phyloP scores from a whole-genome alignment of 2,888 invertebrate species.

The Caenorhabditis becei region DNA sequence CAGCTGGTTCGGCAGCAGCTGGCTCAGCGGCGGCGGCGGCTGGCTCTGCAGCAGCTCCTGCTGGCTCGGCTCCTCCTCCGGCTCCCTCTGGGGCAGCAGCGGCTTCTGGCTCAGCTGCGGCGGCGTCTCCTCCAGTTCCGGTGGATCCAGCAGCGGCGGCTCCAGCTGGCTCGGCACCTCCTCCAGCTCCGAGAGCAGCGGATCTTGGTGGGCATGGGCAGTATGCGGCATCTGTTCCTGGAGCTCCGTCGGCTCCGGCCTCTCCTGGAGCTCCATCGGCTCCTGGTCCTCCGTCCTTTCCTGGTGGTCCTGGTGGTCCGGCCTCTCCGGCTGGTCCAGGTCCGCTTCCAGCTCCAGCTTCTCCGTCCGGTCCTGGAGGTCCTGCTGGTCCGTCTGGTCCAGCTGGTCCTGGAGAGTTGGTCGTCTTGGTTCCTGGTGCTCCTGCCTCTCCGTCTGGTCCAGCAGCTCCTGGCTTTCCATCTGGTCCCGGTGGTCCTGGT shows the following conservation, averaged over 20 bases:
- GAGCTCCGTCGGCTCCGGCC: slow-evolving; percentile 57
- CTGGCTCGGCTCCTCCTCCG: slow-evolving; percentile 34
- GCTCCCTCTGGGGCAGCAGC: slow-evolving; percentile 30
- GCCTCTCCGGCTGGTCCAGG: slow-evolving; percentile 58
- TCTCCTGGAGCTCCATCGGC: slow-evolving; percentile 51
- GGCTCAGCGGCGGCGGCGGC: slow-evolving; percentile 12
- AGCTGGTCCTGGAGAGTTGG: slow-evolving; percentile 56
- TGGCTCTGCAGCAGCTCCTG: slow-evolving; percentile 24
- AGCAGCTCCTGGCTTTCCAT: slow-evolving; percentile 63
- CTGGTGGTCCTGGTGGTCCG: slow-evolving; percentile 58
- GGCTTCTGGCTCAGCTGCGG: slow-evolving; percentile 9
- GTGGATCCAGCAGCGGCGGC: slow-evolving; percentile 21
- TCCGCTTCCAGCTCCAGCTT: slow-evolving; percentile 55
- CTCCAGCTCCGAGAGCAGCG: slow-evolving; percentile 51
- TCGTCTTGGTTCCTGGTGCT: slow-evolving; percentile 53
- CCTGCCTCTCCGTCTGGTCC: slow-evolving; percentile 66
- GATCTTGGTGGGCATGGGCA: slow-evolving; percentile 67
- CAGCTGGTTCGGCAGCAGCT: slow-evolving; percentile 31
- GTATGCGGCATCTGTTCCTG: slow-evolving; percentile 66
- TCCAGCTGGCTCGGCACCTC: slow-evolving; percentile 50
- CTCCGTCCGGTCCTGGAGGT: slow-evolving; percentile 60
- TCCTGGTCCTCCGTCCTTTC: slow-evolving; percentile 56
- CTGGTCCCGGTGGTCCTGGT: slow-evolving; percentile 61
- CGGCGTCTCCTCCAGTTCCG: slow-evolving; percentile 27
- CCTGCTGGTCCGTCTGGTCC: slow-evolving; percentile 60